Conservation (phyloP, 1,140 invertebrate genomes). For the Homarus americanus region DNA sequence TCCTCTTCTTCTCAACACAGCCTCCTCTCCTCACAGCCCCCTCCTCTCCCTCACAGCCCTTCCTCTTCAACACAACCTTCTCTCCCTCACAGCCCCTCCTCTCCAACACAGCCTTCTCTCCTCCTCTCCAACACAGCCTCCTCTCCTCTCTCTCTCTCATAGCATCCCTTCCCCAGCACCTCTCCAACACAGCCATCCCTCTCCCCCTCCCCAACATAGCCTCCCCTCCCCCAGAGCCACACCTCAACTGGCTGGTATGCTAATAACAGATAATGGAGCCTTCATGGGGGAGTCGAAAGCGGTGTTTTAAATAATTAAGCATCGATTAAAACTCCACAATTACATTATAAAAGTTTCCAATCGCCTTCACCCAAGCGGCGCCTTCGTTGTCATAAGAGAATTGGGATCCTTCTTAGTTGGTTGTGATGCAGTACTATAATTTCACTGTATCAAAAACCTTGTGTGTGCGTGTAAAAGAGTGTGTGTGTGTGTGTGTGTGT, state of each 20-base stretch:
- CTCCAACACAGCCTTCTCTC: neutral
- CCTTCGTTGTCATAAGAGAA: neutral
- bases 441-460: no score
- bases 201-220: neutral
- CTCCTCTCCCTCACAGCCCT: neutral
- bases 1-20: no score
- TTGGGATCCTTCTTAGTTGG: no score
- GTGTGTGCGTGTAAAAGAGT: no score
- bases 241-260: slow-evolving; percentile 19
- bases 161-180: no score
- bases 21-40: neutral
- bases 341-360: slow-evolving; percentile 1
- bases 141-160: neutral
- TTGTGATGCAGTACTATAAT: no score
- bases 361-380: neutral
- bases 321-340: neutral
- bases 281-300: neutral
- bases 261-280: slow-evolving; percentile 18
- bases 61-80: neutral
- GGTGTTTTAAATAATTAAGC: neutral
- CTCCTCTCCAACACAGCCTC: neutral
- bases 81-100: neutral
- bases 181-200: neutral
- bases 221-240: neutral
- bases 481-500: no score